Base-by-base conservation (phyloP, 2,888 invertebrate species). In the Cyclophora punctaria region DNA sequence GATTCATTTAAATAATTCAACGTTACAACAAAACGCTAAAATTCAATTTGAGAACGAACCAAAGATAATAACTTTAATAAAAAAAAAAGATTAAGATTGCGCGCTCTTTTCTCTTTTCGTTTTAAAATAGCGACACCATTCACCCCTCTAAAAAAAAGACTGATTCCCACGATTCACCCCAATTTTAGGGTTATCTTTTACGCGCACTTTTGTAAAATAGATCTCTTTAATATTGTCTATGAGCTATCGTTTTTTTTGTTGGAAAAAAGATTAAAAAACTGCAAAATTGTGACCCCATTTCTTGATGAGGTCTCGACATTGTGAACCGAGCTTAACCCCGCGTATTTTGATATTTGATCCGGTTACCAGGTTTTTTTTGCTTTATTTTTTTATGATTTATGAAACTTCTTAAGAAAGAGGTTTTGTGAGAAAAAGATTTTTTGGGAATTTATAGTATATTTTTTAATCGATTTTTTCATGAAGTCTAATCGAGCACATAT, bases 261-360 rank as follows among this genome's bases (percentile, higher is more conserved):
- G 50, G 59, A 62, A 66, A 66, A 68, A 62, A 44, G 4, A 44
- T 48, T 64, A 53, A 70, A 75, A 78, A 78, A 66, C 58, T 59
- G 58, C 60, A 66, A 75, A 77, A 73, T 69, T 64, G 68, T 86
- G 84, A 87, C 85, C 86, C 85, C 74, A 76, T 80, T 78, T 66
- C 63, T 60, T 82, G 84, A 85, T 84, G 85, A 86, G 86, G 86
- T 86, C 82, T 63, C 75, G 83, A 83, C 79, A 81, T 66, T 74
- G 80, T 75, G 83, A 83, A 79, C 81, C 73, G 63, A 67, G 75
- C 71, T 80, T 83, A 84, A 85, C 84, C 84, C 79, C 67, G 72
- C 67, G 69, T 72, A 71, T 82, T 84, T 75, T 77, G 87, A 79
- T 83, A 88, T 85, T 78, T 75, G 85, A 88, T 87, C 75, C 66